Conservation (phyloP, 2,888 invertebrate genomes). For the Meandrusa payeni region DNA sequence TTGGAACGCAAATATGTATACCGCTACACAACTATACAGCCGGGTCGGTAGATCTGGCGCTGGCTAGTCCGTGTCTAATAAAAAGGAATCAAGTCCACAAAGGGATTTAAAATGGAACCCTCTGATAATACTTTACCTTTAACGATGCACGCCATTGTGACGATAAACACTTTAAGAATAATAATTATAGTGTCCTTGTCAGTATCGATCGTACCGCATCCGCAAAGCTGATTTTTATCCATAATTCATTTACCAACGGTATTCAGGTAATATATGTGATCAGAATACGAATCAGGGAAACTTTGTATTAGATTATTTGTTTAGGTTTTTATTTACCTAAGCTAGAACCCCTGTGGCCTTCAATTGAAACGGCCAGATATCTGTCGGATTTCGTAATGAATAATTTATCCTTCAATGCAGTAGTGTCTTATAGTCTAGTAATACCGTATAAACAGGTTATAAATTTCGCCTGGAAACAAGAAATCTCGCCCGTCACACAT, state of each 20-base stretch:
- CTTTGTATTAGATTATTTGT: slow-evolving; percentile 7
- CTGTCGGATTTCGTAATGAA: neutral
- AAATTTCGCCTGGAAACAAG: too few relatives aligned
- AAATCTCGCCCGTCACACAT: too few relatives aligned
- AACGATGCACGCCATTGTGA: slow-evolving; percentile 2
- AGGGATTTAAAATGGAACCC: slow-evolving; percentile 13
- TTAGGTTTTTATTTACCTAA: slow-evolving; percentile 11
- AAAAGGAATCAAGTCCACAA: too few relatives aligned
- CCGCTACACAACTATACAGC: too few relatives aligned
- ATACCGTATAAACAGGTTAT: too few relatives aligned
- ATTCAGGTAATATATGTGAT: slow-evolving; percentile 7
- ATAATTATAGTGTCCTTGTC: slow-evolving; percentile 3
- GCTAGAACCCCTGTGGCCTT: neutral
- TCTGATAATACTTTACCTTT: slow-evolving; percentile 15
- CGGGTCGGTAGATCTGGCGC: too few relatives aligned
- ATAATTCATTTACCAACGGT: slow-evolving; percentile 8
- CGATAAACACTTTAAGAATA: slow-evolving; percentile 10
- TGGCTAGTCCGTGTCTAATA: too few relatives aligned
- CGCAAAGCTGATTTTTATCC: slow-evolving; percentile 1
- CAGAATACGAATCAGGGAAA: slow-evolving; percentile 5
- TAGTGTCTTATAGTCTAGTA: too few relatives aligned
- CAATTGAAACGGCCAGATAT: slow-evolving; percentile 2
- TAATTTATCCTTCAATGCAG: slow-evolving; percentile 2
- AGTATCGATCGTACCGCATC: neutral
- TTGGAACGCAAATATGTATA: too few relatives aligned